Base-by-base conservation (phyloP, 64 coral and sea anemone genomes). In the Platygyra sinensis region DNA sequence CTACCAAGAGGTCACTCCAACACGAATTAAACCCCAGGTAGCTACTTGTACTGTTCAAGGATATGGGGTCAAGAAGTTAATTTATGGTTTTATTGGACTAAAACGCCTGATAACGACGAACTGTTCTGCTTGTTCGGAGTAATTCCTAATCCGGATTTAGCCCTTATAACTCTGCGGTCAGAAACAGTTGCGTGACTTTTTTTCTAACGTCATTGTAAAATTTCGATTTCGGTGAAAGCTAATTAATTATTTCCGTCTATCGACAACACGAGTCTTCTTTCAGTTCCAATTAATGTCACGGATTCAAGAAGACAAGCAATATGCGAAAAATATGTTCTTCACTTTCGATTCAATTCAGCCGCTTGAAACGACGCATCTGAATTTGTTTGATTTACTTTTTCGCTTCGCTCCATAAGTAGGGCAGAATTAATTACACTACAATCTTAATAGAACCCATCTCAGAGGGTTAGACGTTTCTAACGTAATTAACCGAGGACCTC, bases 231-330 rank as follows among this genome's bases (percentile, higher is more conserved):
- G 20, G 32, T 65, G 20, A 33, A 11, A 80, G 5, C 50, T 31
- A 80, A 80, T 80, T 80, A 80, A 72, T 71, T 50, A 52, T 20
- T 85, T 85, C 81, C 81, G 62, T 10, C 19, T 12, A 46, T 14
- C 18, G n/a, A 10, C 39, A 2, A 52, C 14, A 20, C 2, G 18
- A 32, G 15, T 24, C 16, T 49, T 67, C 22, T 38, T 46, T 83
- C n/a, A 22, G 18, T 8, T 64, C 33, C n/a, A n/a, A 62, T 82
- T 62, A 82, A 30, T 46, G 42, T 46, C 5, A 46, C 42, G 22
- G 42, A 38, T n/a, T 6, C 5, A 19, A 39, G 33, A 75, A 39
- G 15, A 64, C 27, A 67, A 8, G 25, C 9, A n/a, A 69, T 10
- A 27, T 11, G 22, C 8, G 22, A 5, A 50, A 28, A 79, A 57